These are phyloP conservation scores for Tortricodes alternella DNA, from an alignment of 2,888 invertebrate species.

Conservation along the genomic window DNA sequence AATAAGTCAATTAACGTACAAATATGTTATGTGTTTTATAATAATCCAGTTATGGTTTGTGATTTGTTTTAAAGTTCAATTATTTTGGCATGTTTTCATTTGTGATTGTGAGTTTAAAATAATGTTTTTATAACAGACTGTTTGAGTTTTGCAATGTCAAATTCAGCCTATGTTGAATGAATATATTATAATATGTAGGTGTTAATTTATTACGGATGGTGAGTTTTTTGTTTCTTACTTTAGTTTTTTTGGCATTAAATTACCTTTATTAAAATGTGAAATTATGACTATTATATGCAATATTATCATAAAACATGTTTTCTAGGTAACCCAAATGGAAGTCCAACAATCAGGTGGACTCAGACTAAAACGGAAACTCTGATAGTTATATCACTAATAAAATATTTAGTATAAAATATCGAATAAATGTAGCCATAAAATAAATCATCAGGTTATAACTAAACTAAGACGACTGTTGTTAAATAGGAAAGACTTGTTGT, in stretches of 20 bases:
- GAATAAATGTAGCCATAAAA: constrained; percentile 34
- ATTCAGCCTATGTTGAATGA: constrained; percentile 36
- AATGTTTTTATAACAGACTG: constrained; percentile 4
- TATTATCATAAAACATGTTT: constrained; percentile 73
- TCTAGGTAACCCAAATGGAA: constrained; percentile 82
- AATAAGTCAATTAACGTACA: constrained; percentile 31
- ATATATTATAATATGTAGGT: constrained; percentile 69
- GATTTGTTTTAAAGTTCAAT: constrained; percentile 21
- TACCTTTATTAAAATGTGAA: not conserved
- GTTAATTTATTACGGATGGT: constrained; percentile 71
- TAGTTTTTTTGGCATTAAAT: constrained; percentile 43
- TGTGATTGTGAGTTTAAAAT: constrained; percentile 22
- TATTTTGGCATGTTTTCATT: constrained; percentile 24
- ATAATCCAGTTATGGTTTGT: constrained; percentile 9
- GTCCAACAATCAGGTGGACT: constrained; percentile 73
- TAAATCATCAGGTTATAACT: constrained; percentile 20
- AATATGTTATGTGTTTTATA: constrained; percentile 32
- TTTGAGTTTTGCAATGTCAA: constrained; percentile 6
- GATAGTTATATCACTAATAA: constrained; percentile 57
- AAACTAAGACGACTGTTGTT: constrained; percentile 72
- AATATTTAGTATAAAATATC: constrained; percentile 48
- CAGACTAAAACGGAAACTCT: constrained; percentile 66
- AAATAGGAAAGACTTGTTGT: constrained; percentile 72
- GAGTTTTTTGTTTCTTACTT: constrained; percentile 56
- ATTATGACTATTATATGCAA: not conserved